phyloP scores from a whole-genome alignment of 2,113 vertebrate species.

The Paramormyrops kingsleyae region DNA sequence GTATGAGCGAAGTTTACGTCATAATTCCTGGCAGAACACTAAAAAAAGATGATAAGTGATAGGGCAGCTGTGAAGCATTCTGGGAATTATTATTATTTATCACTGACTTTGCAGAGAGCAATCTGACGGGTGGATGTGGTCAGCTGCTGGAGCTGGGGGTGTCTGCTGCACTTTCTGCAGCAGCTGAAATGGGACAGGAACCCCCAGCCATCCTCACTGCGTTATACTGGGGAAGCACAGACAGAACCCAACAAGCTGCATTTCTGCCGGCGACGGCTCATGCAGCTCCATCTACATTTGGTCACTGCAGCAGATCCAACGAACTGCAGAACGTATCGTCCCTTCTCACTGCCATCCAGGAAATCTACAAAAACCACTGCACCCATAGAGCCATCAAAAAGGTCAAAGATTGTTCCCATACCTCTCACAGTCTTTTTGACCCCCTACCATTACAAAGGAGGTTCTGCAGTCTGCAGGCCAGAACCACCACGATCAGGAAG shows the following conservation, averaged over 20 bases:
- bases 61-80: not conserved
- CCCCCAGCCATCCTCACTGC: not conserved
- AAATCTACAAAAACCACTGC: no score
- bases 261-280: not conserved
- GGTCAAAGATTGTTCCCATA: not conserved
- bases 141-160: not conserved
- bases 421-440: not conserved
- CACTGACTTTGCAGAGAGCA: not conserved
- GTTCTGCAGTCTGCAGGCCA: not conserved
- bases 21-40: not conserved
- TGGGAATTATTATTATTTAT: not conserved
- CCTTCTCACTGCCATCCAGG: no score
- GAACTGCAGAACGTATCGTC: no score
- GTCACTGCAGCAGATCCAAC: not conserved
- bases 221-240: not conserved
- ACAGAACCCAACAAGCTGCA: not conserved
- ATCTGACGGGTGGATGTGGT: not conserved
- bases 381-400: not conserved
- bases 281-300: not conserved
- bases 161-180: not conserved
- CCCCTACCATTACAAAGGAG: not conserved
- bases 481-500: no score
- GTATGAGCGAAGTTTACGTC: not conserved
- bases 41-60: not conserved
- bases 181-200: not conserved